Percentiles rank a stretch among this genome's conserved stretches.
phyloP scores from a whole-genome alignment of 1,140 invertebrate species.

The Pantala flavescens region DNA sequence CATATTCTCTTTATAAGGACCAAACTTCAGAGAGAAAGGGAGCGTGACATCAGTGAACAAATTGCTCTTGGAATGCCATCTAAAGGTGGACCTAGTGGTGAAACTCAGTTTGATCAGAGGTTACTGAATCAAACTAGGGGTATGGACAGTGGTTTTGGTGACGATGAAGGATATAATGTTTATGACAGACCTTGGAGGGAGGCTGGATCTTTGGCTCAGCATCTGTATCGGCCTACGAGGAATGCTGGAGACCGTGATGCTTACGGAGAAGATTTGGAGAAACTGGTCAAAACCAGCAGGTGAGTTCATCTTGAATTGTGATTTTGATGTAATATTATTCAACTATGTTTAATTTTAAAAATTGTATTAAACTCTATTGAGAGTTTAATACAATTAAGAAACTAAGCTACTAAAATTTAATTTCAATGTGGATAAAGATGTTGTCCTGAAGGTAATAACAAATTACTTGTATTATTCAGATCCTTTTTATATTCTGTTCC shows the following conservation, averaged over 20 bases:
- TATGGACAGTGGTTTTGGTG: conserved; percentile 92
- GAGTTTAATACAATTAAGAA: too few species aligned
- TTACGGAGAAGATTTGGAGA: conserved; percentile 81
- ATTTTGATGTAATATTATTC: background rate
- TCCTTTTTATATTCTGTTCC: too few species aligned
- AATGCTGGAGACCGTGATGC: conserved; percentile 75
- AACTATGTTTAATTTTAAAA: too few species aligned
- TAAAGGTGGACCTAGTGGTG: conserved; percentile 57
- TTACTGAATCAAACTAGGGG: conserved; percentile 93
- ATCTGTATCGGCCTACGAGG: conserved; percentile 86
- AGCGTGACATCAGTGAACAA: conserved; percentile 96
- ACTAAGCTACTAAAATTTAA: too few species aligned
- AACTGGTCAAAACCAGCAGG: conserved; percentile 79
- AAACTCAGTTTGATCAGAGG: conserved; percentile 90
- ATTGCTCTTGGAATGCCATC: conserved; percentile 94
- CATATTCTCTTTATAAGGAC: conserved; percentile 38
- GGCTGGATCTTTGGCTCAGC: conserved; percentile 66
- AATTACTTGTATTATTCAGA: too few species aligned
- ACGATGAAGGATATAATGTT: conserved; percentile 96
- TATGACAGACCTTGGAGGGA: conserved; percentile 94
- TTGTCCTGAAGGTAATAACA: too few species aligned
- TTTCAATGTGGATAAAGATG: too few species aligned
- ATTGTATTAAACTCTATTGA: too few species aligned
- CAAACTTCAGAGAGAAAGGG: conserved; percentile 79
- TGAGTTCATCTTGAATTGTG: conserved; percentile 28